A percentile compares a stretch with the other conserved stretches of the same genome.
Conservation (phyloP, 2,888 invertebrate species). For the Orthosia cruda region DNA sequence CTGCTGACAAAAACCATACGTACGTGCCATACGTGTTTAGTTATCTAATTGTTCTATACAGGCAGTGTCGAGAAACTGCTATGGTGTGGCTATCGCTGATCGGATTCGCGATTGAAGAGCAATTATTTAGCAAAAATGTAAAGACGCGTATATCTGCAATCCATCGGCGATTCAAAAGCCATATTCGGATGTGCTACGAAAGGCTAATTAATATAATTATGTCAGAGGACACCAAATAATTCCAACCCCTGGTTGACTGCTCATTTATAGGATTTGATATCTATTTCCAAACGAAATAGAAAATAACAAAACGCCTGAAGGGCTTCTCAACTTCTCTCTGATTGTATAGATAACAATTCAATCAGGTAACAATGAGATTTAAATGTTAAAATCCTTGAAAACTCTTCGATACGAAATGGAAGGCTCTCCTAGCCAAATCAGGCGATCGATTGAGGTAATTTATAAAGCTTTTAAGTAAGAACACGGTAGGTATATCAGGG, state of each 20-base stretch:
- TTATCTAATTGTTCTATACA: no score
- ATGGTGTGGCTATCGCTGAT: no score
- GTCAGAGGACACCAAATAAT: no score
- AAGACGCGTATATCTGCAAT: neutral
- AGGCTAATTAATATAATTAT: neutral
- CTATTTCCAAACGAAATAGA: conserved; percentile 10
- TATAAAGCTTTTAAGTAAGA: conserved; percentile 45
- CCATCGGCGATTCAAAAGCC: neutral
- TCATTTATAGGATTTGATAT: neutral
- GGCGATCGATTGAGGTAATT: conserved; percentile 47
- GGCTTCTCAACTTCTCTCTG: conserved; percentile 4
- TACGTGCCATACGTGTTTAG: no score
- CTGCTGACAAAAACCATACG: no score
- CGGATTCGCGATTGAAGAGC: no score
- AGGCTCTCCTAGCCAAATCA: conserved; percentile 15
- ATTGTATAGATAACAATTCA: conserved; percentile 47
- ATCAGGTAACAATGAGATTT: conserved; percentile 49
- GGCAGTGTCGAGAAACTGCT: no score
- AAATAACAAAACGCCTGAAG: conserved; percentile 21
- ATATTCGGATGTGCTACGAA: neutral
- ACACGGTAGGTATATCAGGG: neutral
- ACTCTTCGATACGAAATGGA: conserved; percentile 19
- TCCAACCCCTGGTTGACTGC: neutral
- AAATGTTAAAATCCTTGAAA: conserved; percentile 26
- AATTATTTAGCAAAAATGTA: no score